Evolutionary conservation across 2,888 invertebrate species (phyloP).

Genomic region (Buathra laborator): DNA sequence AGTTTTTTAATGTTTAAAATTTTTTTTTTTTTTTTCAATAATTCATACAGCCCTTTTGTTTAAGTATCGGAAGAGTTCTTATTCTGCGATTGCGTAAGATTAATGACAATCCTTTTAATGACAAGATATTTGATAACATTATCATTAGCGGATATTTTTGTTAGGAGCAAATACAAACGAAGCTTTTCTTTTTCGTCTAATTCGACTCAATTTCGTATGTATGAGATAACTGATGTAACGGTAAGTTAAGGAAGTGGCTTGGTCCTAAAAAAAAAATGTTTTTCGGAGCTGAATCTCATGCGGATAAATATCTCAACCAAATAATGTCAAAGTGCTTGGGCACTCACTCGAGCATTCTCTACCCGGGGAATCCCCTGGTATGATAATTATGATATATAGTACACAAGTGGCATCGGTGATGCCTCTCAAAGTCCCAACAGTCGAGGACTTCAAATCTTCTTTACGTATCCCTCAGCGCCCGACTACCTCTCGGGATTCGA

Average conservation of each 20-base stretch:
- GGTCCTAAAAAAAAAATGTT: background rate
- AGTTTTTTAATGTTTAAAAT: too few relatives aligned
- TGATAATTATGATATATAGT: constrained; percentile 61
- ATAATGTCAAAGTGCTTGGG: background rate
- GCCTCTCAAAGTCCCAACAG: constrained; percentile 28
- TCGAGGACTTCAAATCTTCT: constrained; percentile 52
- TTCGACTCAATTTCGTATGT: too few relatives aligned
- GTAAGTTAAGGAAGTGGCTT: background rate
- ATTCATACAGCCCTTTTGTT: too few relatives aligned
- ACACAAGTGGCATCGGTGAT: constrained; percentile 28
- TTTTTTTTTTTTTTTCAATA: too few relatives aligned
- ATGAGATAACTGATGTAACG: too few relatives aligned
- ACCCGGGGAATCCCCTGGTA: constrained; percentile 7
- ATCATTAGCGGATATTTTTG: too few relatives aligned
- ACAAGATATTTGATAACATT: too few relatives aligned
- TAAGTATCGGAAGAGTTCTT: too few relatives aligned
- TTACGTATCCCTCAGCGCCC: constrained; percentile 52
- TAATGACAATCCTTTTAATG: too few relatives aligned
- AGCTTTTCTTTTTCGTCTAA: too few relatives aligned
- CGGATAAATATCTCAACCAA: background rate
- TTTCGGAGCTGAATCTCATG: background rate
- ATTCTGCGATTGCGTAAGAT: too few relatives aligned
- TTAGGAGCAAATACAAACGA: too few relatives aligned
- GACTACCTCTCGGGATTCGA: constrained; percentile 40
- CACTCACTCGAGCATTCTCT: constrained; percentile 5